Percentiles rank a stretch among this genome's conserved stretches.
Evolutionary conservation across 1,140 invertebrate genomes (phyloP).

Genomic region (Acromyrmex charruanus): DNA sequence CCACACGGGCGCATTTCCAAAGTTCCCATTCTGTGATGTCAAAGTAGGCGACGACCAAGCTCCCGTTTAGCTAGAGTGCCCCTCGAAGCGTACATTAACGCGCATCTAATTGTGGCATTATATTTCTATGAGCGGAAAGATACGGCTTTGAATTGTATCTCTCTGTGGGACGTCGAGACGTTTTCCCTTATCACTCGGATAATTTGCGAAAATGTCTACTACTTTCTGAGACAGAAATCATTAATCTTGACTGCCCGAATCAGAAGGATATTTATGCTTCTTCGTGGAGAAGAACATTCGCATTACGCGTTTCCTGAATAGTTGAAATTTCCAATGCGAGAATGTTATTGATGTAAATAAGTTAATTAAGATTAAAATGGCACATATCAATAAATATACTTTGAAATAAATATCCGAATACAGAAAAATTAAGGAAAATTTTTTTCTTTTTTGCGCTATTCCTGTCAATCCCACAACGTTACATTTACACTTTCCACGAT

Average conservation of each 20-base stretch:
- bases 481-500: background rate
- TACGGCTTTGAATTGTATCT: constrained; percentile 7
- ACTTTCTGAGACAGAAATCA: constrained; percentile 1
- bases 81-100: constrained; percentile 20
- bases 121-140: constrained; percentile 39
- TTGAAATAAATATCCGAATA: background rate
- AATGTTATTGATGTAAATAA: background rate
- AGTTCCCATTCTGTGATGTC: constrained; percentile 44
- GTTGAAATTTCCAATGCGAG: background rate
- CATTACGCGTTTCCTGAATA: background rate
- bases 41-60: constrained; percentile 43
- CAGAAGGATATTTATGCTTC: background rate
- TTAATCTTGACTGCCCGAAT: constrained; percentile 22
- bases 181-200: background rate
- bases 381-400: background rate
- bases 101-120: constrained; percentile 40
- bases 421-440: background rate
- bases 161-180: too few relatives aligned
- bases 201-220: background rate
- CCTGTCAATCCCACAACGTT: constrained; percentile 3
- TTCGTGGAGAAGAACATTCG: background rate
- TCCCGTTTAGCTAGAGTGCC: constrained; percentile 15
- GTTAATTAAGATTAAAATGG: background rate
- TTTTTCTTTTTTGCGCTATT: background rate
- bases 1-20: constrained; percentile 53